Conservation (phyloP, 2,113 vertebrate species). For the Perca flavescens region DNA sequence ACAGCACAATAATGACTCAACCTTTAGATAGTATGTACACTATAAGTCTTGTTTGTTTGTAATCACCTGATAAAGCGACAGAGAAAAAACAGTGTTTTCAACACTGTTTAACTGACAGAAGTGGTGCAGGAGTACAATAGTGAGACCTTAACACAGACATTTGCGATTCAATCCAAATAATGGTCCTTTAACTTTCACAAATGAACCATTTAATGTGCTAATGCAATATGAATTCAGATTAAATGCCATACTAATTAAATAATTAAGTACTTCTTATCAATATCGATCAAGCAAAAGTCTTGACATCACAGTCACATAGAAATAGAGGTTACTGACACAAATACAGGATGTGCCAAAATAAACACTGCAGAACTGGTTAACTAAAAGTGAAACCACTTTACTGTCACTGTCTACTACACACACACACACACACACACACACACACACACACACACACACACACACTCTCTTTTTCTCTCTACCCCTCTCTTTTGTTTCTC, state of each 20-base stretch:
- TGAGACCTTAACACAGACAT: background rate
- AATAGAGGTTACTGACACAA: background rate
- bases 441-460: too few relatives aligned
- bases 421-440: background rate
- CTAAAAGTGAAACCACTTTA: slow-evolving; percentile 23
- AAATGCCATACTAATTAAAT: background rate
- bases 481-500: slow-evolving; percentile 35
- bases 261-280: background rate
- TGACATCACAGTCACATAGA: background rate
- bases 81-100: too few relatives aligned
- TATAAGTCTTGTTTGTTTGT: background rate
- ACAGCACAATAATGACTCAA: background rate
- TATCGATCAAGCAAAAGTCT: background rate
- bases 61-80: background rate
- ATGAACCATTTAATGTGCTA: background rate
- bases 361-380: slow-evolving; percentile 15
- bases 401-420: background rate
- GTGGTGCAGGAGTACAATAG: background rate
- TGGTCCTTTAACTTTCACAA: background rate
- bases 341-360: background rate
- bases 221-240: background rate
- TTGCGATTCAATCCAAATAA: background rate
- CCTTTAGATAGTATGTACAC: too few relatives aligned
- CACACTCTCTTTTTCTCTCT: background rate
- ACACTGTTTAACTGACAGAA: too few relatives aligned